These are phyloP conservation scores for Tiaroga cobitis DNA, from an alignment of 2,797 vertebrate genomes.

Conservation along the genomic window DNA sequence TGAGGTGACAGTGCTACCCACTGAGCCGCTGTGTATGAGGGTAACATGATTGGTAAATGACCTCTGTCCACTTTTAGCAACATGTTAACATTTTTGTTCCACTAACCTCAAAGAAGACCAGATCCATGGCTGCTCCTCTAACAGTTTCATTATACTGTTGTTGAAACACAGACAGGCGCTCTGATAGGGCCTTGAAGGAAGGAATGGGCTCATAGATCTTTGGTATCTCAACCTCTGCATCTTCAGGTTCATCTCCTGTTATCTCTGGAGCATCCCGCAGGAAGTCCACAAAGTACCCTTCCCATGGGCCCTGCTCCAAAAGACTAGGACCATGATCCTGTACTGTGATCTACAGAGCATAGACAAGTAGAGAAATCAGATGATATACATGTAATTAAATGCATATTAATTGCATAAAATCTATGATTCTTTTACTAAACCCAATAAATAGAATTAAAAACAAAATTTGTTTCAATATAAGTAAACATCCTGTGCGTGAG, in stretches of 20 bases:
- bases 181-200: conserved; percentile 77
- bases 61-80: not conserved
- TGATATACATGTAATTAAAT: not conserved
- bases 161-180: conserved; percentile 77
- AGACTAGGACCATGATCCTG: conserved; percentile 77
- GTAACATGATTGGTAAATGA: not conserved
- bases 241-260: conserved; percentile 80
- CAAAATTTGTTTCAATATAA: not conserved
- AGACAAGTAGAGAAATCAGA: not conserved
- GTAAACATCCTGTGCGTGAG: not conserved
- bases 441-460: not conserved
- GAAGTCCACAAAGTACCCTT: conserved; percentile 84
- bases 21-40: no score
- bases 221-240: conserved; percentile 77
- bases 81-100: not conserved
- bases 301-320: conserved; percentile 68
- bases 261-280: conserved; percentile 78
- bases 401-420: not conserved
- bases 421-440: not conserved
- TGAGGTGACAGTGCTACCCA: not conserved
- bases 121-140: conserved; percentile 82
- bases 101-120: conserved; percentile 86
- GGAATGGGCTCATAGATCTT: conserved; percentile 85
- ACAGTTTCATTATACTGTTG: conserved; percentile 83
- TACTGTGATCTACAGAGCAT: conserved; percentile 69